Evolutionary conservation across 2,797 vertebrate species (phyloP).

Genomic region (Macrochelys suwanniensis): DNA sequence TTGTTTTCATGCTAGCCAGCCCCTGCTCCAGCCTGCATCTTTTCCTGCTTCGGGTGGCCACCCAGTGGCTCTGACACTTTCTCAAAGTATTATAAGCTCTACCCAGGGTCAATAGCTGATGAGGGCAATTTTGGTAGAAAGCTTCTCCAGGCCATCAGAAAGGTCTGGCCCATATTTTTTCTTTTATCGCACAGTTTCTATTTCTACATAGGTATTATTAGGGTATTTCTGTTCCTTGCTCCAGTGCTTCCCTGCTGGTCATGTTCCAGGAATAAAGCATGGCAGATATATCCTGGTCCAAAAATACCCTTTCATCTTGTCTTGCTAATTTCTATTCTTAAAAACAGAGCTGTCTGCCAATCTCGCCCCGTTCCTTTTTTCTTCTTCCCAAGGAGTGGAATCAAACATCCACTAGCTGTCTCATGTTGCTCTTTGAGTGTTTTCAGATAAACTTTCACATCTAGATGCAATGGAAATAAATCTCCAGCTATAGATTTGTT

Average conservation of each 20-base stretch:
- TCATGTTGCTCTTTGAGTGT: constrained; percentile 32
- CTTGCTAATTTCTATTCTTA: constrained; percentile 12
- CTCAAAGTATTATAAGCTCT: background rate
- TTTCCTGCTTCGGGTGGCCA: background rate
- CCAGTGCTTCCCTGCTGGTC: background rate
- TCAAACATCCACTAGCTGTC: background rate
- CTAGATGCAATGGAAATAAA: constrained; percentile 33
- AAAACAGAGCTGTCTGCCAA: background rate
- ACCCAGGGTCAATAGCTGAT: background rate
- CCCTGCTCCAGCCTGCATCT: background rate
- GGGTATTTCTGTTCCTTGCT: background rate
- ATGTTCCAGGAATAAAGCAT: background rate
- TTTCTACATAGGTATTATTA: background rate
- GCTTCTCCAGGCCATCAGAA: background rate
- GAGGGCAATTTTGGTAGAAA: background rate
- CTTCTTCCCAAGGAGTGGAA: background rate
- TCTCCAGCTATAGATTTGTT: constrained; percentile 42
- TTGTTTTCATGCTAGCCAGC: background rate
- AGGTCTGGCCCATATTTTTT: background rate
- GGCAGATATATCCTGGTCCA: background rate
- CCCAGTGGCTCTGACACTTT: background rate
- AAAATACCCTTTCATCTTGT: background rate
- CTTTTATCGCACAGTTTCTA: background rate
- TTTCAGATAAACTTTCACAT: constrained; percentile 29
- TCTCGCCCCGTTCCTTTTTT: constrained; percentile 4